Evolutionary conservation across 2,797 vertebrate species (phyloP), one percentile per base, ranked within the genome.

Genomic region (Characodon lateralis): DNA sequence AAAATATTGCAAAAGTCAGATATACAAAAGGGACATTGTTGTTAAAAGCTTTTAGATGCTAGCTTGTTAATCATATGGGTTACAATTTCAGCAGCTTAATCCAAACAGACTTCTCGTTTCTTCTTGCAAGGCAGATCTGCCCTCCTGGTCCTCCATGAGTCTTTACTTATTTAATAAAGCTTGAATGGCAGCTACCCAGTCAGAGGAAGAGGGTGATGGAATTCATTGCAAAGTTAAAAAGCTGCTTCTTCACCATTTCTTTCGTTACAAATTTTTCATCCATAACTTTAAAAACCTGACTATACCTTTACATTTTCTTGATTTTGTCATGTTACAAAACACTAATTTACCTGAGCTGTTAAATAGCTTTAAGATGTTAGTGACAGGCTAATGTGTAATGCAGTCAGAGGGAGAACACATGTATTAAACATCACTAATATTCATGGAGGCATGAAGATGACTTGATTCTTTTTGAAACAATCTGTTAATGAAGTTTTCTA

Each of bases 211-310:
- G 86, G 88, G 74, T 82, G 85, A 82, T 80, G 84, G 83, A 81
- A 85, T 65, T 74, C 78, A 88, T 88, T 84, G 83, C 26, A 28
- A 18, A 82, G 89, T 81, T 87, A 86, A 90, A 88, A 81, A 90
- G 81, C 81, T 63, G 74, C 82, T 84, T 87, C 85, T 88, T 78
- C 79, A 71, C 81, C 83, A 74, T 63, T 35, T 61, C 69, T 50
- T 65, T 59, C 74, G 86, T 91, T 89, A 91, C 78, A 88, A 83
- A 88, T 87, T 85, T 35, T 81, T 84, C 85, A 79, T 84, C 77
- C 46, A 3, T 6, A 61, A 72, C 43, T 51, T 51, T 22, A 28
- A 46, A 65, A 72, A 51, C 8, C 41, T 5, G 7, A 71, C 48
- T 73, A 55, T n/a, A 78, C 26, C 35, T 53, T 79, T 48, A 72